Evolutionary conservation across 2,797 vertebrate species (phyloP), one percentile per base, ranked within the genome.

Genomic region (Oreochromis grahami): DNA sequence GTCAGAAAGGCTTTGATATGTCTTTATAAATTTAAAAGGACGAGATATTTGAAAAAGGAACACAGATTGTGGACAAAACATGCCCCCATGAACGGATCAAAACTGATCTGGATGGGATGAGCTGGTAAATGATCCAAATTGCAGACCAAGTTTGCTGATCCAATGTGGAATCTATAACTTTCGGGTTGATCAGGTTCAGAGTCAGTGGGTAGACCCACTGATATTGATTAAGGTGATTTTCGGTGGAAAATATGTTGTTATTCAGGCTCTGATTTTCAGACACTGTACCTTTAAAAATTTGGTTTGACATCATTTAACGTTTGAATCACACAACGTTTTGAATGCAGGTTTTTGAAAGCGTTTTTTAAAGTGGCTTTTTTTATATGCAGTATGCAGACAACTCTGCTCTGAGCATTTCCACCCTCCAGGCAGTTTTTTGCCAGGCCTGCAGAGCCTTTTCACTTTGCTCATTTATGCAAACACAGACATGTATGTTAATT

Each of bases 391-490:
- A 3, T 63, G 58, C 58, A 63, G 1, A 36, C 58, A 63, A 36
- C 58, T 63, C 58, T 63, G 0, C 58, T 38, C 60, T 41, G 12
- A 65, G 38, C 34, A 65, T 41, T 65, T 21, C 4, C 34, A 21
- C 19, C 7, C 34, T 65, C 7, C 0, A 1, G 60, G 34, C 60
- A 38, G 11, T 38, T 21, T 21, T 48, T 65, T 21, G 3, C 34
- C 11, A 38, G 11, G 4, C 34, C 11, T 65, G 60, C 34, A n/a
- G 0, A 0, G 60, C 34, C 34, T 65, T 21, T 0, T 65, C 34
- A 8, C 0, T 65, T 65, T 21, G 0, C 7, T 65, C 60, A 65
- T 38, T 38, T 38, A 38, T 65, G 60, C 34, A 65, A 65, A 65
- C 34, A 65, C 11, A 65, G 60, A 38, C 60, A 65, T 38, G 11